Base-by-base conservation (phyloP, 2,113 vertebrate genomes). In the Turdus rufiventris region DNA sequence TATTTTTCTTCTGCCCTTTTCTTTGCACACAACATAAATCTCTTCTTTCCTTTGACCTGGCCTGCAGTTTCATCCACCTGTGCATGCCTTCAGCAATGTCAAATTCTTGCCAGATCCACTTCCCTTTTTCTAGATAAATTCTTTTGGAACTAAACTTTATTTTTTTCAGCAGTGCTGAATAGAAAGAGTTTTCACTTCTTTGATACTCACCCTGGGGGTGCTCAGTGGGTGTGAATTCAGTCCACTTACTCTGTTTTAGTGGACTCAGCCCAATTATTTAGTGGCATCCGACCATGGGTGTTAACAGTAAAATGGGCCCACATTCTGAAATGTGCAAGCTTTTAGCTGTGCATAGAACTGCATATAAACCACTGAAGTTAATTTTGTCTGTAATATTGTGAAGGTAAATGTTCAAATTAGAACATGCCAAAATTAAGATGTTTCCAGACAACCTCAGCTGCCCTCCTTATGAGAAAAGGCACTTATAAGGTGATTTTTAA, bases 1-100 rank as follows among this genome's bases (percentile, higher is more conserved):
- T 98, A 99, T 99, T 99, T 98, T 99, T 99, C 99, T 99, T 99
- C 98, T 98, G 98, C 98, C 98, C 98, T 98, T 98, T 98, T 97
- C 97, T 98, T 98, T 98, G 98, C 97, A 98, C 98, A 98, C 98
- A 97, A 98, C 98, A 99, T 99, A 99, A 99, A 99, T 99, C 99
- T 99, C 98, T 98, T 96, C 97, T 86, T 96, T 97, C 95, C 96
- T 97, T 98, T 98, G 98, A 99, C 98, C 98, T 98, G 96, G 98
- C 99, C 98, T 98, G 97, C 97, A 98, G 98, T 98, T 98, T 96
- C 98, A 97, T 98, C 99, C 99, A 99, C 99, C 99, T 99, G 99
- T 98, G 98, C 98, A 97, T 93, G 98, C 98, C 98, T 98, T 97
- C 96, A 99, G 98, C 98, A 96, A 98, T 98, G 96, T 96, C 97